phyloP scores from a whole-genome alignment of 2,888 invertebrate genomes.

The Chironomus riparius region DNA sequence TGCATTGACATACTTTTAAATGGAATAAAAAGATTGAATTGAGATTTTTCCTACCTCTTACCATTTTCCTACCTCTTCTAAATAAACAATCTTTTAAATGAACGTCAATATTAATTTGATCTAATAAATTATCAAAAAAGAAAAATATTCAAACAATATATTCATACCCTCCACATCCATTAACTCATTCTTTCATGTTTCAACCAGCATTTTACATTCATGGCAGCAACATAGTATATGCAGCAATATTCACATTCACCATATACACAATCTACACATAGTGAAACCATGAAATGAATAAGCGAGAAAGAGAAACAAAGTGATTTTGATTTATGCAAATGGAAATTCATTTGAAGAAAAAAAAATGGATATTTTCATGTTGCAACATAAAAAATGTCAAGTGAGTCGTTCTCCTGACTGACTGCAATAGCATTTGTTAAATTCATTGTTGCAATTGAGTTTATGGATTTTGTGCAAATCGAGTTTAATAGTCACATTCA shows the following conservation, averaged over 20 bases:
- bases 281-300: background rate
- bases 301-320: background rate
- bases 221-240: background rate
- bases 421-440: background rate
- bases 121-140: too few species aligned
- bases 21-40: too few species aligned
- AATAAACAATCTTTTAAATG: too few species aligned
- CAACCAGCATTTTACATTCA: background rate
- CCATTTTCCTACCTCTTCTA: too few species aligned
- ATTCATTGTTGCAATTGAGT: conserved; percentile 1
- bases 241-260: background rate
- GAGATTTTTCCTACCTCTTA: too few species aligned
- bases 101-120: too few species aligned
- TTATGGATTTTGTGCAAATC: background rate
- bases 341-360: background rate
- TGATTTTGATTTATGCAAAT: conserved; percentile 7
- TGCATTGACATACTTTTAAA: too few species aligned
- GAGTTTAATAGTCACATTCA: background rate
- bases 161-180: background rate
- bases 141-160: background rate
- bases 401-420: background rate
- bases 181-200: background rate
- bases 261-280: background rate
- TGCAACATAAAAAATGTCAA: background rate
- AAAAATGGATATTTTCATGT: background rate